Evolutionary conservation across 2,888 invertebrate genomes (phyloP).

Genomic region (Lamproptera curius): DNA sequence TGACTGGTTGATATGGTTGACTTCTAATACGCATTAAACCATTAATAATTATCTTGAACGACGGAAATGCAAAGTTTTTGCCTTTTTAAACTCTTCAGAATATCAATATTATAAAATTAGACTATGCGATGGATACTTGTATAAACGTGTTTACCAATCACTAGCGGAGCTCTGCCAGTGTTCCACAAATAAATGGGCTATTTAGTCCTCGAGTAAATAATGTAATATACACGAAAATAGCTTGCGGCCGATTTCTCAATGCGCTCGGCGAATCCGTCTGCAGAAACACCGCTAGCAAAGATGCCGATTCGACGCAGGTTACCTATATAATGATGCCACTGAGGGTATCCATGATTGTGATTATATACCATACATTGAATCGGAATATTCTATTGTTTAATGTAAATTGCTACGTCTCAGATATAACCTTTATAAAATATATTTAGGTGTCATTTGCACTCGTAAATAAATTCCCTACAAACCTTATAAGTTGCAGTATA

Average conservation of each 20-base stretch:
- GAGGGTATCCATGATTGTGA: slow-evolving; percentile 17
- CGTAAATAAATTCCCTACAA: not conserved
- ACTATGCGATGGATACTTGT: no score
- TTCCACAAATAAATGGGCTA: no score
- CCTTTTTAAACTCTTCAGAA: no score
- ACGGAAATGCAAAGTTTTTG: no score
- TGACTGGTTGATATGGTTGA: no score
- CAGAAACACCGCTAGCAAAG: not conserved
- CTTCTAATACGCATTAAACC: no score
- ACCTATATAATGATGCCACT: not conserved
- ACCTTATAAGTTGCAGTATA: not conserved
- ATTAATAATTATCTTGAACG: no score
- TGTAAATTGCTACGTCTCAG: not conserved
- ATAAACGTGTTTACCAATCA: no score
- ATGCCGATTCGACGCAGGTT: slow-evolving; percentile 6
- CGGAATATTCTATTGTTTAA: not conserved
- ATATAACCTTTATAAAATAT: not conserved
- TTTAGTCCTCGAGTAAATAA: not conserved
- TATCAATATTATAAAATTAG: no score
- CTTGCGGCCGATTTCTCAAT: slow-evolving; percentile 2
- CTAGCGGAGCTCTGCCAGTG: no score
- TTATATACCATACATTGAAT: not conserved
- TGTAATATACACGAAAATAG: not conserved
- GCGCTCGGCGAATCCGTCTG: not conserved
- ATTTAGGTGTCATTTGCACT: not conserved